phyloP scores from a whole-genome alignment of 2,113 vertebrate species.

The Tichodroma muraria region DNA sequence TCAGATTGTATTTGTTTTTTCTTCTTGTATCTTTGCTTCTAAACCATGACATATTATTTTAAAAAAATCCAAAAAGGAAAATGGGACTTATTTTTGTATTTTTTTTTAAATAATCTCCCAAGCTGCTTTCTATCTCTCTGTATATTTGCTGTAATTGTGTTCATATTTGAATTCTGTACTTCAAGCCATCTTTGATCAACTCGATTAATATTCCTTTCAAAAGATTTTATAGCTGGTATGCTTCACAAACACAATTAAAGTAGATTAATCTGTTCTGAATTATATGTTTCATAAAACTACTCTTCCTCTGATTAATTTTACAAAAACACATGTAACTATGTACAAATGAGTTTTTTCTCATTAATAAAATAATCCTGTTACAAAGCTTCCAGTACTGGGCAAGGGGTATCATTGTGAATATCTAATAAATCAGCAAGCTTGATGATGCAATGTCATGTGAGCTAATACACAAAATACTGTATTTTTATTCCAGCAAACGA shows the following conservation, averaged over 20 bases:
- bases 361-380: slow-evolving; percentile 21
- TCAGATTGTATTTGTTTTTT: not conserved
- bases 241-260: slow-evolving; percentile 2
- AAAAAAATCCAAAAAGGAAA: not conserved
- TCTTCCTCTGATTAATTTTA: slow-evolving; percentile 21
- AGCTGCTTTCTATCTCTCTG: not conserved
- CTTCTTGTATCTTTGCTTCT: not conserved
- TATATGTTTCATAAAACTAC: slow-evolving; percentile 11
- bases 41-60: not conserved
- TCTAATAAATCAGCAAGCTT: slow-evolving; percentile 36
- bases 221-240: slow-evolving; percentile 16
- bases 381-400: not conserved
- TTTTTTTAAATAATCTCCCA: not conserved
- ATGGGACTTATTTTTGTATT: not conserved
- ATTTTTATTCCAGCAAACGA: not conserved
- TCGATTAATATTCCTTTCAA: slow-evolving; percentile 32
- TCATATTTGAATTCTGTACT: not conserved
- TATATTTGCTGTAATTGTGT: not conserved
- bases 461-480: not conserved
- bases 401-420: not conserved
- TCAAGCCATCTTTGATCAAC: slow-evolving; percentile 46
- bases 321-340: not conserved
- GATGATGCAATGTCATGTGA: slow-evolving; percentile 9
- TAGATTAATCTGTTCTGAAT: slow-evolving; percentile 16
- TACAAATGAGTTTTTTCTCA: not conserved